These are phyloP conservation scores for Neodiprion lecontei DNA, from an alignment of 1,140 invertebrate genomes.

Conservation along the genomic window DNA sequence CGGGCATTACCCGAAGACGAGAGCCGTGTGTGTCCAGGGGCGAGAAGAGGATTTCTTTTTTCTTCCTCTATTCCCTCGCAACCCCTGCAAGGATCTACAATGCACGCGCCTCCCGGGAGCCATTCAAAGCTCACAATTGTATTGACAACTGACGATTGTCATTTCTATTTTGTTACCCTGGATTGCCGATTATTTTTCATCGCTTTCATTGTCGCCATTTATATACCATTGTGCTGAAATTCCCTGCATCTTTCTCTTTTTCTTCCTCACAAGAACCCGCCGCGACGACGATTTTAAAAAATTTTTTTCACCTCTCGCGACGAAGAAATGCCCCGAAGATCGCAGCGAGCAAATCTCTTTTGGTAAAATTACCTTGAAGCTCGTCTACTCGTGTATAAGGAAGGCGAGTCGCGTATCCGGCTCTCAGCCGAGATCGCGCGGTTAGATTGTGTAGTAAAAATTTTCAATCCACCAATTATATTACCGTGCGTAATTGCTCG, in stretches of 20 bases:
- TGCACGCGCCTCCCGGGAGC: neutral
- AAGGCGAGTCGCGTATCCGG: too few relatives aligned
- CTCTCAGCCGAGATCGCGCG: neutral
- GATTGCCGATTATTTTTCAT: slow-evolving; percentile 40
- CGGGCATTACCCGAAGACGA: neutral
- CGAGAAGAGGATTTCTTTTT: neutral
- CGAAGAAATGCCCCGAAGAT: too few relatives aligned
- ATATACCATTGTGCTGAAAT: slow-evolving; percentile 26
- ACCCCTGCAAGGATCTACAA: neutral
- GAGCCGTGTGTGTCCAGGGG: neutral
- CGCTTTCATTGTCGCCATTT: slow-evolving; percentile 23
- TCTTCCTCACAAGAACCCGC: slow-evolving; percentile 25
- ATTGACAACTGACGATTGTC: slow-evolving; percentile 36
- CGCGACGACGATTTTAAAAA: neutral
- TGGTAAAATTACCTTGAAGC: too few relatives aligned
- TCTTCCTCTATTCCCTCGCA: neutral
- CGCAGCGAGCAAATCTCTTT: too few relatives aligned
- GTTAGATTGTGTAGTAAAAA: neutral
- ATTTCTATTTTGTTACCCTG: slow-evolving; percentile 42
- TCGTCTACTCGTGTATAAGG: too few relatives aligned
- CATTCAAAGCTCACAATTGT: slow-evolving; percentile 21
- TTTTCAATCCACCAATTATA: neutral
- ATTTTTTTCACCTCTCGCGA: neutral
- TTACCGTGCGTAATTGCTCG: too few relatives aligned
- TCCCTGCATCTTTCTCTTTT: slow-evolving; percentile 10